phyloP scores from a whole-genome alignment of 2,113 vertebrate species.

The Tenrec ecaudatus region DNA sequence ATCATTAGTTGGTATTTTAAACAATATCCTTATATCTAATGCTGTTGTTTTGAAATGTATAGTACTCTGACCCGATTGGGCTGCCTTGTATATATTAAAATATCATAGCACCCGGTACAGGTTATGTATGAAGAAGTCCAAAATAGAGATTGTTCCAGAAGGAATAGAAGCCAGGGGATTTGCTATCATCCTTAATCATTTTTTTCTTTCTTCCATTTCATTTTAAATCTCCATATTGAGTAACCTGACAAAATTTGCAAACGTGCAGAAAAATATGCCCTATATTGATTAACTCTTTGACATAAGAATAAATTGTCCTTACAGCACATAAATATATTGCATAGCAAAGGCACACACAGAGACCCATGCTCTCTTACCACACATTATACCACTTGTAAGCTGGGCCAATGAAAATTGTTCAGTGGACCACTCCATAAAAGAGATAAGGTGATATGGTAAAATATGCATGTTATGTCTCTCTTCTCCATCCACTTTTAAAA shows the following conservation, averaged over 20 bases:
- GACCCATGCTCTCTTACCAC: background rate
- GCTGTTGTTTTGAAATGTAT: slow-evolving; percentile 30
- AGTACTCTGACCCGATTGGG: background rate
- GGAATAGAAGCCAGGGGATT: background rate
- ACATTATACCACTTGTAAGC: background rate
- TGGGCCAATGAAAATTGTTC: background rate
- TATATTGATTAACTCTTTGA: slow-evolving; percentile 47
- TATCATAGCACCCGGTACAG: accelerated
- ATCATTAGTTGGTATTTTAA: slow-evolving; percentile 70
- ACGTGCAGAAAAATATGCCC: slow-evolving; percentile 5
- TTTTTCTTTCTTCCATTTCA: slow-evolving; percentile 45
- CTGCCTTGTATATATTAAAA: background rate
- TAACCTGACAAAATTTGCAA: slow-evolving; percentile 72
- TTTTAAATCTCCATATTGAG: slow-evolving; percentile 49
- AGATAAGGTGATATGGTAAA: background rate
- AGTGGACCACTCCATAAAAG: background rate
- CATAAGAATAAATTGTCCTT: slow-evolving; percentile 58
- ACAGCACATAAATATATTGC: slow-evolving; percentile 29
- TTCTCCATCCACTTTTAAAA: background rate
- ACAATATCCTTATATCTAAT: slow-evolving; percentile 44
- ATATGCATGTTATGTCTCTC: background rate
- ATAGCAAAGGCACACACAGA: background rate
- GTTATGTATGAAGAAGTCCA: background rate
- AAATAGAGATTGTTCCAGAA: background rate
- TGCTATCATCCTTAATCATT: background rate